Percentiles rank a stretch among this genome's conserved stretches.
phyloP scores from a whole-genome alignment of 2,113 vertebrate species.

The Albula goreensis region DNA sequence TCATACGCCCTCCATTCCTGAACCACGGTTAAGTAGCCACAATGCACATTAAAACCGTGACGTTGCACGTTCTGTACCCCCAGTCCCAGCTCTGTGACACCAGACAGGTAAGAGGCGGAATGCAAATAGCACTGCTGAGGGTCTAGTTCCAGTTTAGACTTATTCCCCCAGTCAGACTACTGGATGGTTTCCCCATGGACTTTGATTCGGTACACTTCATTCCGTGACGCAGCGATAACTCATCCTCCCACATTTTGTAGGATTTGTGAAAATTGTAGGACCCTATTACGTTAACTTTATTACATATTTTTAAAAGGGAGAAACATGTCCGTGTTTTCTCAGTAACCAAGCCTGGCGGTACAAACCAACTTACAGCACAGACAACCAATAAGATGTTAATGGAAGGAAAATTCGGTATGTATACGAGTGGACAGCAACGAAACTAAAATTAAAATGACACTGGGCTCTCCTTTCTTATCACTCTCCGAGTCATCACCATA shows the following conservation, averaged over 20 bases:
- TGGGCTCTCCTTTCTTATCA: no score
- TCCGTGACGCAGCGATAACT: not conserved
- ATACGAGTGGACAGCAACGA: not conserved
- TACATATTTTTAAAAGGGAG: no score
- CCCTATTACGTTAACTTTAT: no score
- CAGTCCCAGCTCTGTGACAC: no score
- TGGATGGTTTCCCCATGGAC: not conserved
- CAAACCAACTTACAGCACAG: no score
- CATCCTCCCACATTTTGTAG: not conserved
- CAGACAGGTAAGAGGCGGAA: not conserved
- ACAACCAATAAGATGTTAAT: no score
- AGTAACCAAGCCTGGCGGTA: no score
- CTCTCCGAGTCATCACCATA: no score
- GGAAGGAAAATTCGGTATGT: not conserved
- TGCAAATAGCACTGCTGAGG: not conserved
- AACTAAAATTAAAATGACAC: no score
- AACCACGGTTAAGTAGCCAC: no score
- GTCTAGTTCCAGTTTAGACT: not conserved
- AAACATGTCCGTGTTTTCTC: no score
- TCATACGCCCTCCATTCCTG: no score
- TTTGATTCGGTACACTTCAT: not conserved
- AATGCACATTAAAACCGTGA: not conserved
- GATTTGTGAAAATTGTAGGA: not conserved
- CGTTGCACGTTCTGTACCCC: not conserved
- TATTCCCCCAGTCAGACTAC: not conserved